phyloP scores from a whole-genome alignment of 1,140 invertebrate species.

The Cecropterus lyciades region DNA sequence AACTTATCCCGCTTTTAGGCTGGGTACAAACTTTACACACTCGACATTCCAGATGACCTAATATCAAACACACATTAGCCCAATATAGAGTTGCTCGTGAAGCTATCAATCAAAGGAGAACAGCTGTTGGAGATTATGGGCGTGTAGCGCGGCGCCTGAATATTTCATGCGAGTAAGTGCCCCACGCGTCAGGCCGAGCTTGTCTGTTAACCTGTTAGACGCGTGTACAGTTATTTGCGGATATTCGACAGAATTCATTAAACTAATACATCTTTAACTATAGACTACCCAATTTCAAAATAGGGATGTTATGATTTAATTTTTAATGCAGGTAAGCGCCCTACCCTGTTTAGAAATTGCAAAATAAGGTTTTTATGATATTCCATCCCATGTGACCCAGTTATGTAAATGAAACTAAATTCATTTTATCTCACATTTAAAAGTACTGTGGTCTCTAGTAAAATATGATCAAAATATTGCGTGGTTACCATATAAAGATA shows the following conservation, averaged over 20 bases:
- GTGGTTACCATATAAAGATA: no score
- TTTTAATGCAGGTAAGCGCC: no score
- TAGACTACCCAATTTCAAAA: not conserved
- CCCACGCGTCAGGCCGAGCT: slow-evolving; percentile 4
- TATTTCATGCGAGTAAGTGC: slow-evolving; percentile 27
- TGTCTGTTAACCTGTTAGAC: slow-evolving; percentile 16
- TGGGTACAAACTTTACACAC: not conserved
- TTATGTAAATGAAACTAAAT: no score
- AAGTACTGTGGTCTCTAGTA: no score
- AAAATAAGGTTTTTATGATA: no score
- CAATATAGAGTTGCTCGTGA: slow-evolving; percentile 44
- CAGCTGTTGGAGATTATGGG: slow-evolving; percentile 18
- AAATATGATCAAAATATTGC: no score
- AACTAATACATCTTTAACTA: not conserved
- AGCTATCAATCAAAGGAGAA: slow-evolving; percentile 41
- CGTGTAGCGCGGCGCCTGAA: slow-evolving; percentile 1
- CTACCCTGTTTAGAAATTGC: no score
- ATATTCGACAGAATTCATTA: not conserved
- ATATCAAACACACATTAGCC: slow-evolving; percentile 43
- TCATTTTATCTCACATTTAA: no score
- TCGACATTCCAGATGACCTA: slow-evolving; percentile 13
- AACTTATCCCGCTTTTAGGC: no score
- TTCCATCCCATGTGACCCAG: no score
- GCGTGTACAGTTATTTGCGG: slow-evolving; percentile 3
- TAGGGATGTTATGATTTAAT: not conserved